A percentile compares a stretch with the other conserved stretches of the same genome.
phyloP scores from a whole-genome alignment of 1,140 invertebrate genomes.

The Drosophila ercepeae region DNA sequence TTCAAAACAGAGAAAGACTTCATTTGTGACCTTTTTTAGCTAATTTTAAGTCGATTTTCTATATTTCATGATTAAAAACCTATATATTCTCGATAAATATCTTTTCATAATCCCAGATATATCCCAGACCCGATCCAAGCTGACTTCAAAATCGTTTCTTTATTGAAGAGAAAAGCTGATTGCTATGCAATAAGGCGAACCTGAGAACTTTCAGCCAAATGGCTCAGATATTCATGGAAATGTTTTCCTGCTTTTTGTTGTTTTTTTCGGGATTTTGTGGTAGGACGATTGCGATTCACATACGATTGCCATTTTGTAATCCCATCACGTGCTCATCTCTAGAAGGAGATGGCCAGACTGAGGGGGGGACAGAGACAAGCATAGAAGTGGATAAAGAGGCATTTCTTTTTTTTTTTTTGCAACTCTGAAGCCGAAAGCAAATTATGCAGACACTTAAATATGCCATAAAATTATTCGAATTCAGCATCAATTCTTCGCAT shows the following conservation, averaged over 20 bases:
- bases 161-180: slow-evolving; percentile 19
- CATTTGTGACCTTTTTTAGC: too few relatives aligned
- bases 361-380: neutral
- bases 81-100: too few relatives aligned
- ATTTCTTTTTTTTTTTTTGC: slow-evolving; percentile 20
- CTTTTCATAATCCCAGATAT: too few relatives aligned
- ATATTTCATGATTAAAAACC: too few relatives aligned
- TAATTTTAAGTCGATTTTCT: too few relatives aligned
- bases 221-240: slow-evolving; percentile 39
- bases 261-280: neutral
- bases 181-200: slow-evolving; percentile 23
- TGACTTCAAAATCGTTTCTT: slow-evolving; percentile 13
- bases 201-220: slow-evolving; percentile 9
- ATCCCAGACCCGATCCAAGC: neutral
- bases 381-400: slow-evolving; percentile 12
- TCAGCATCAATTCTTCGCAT: slow-evolving; percentile 65
- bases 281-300: slow-evolving; percentile 17
- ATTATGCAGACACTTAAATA: slow-evolving; percentile 78
- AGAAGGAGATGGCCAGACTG: slow-evolving; percentile 6
- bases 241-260: neutral
- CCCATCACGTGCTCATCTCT: slow-evolving; percentile 50
- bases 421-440: slow-evolving; percentile 47
- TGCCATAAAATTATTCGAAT: slow-evolving; percentile 78
- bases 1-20: too few relatives aligned
- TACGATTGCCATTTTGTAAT: slow-evolving; percentile 35